Conservation (phyloP, 2,797 vertebrate species). For the Helostoma temminkii region DNA sequence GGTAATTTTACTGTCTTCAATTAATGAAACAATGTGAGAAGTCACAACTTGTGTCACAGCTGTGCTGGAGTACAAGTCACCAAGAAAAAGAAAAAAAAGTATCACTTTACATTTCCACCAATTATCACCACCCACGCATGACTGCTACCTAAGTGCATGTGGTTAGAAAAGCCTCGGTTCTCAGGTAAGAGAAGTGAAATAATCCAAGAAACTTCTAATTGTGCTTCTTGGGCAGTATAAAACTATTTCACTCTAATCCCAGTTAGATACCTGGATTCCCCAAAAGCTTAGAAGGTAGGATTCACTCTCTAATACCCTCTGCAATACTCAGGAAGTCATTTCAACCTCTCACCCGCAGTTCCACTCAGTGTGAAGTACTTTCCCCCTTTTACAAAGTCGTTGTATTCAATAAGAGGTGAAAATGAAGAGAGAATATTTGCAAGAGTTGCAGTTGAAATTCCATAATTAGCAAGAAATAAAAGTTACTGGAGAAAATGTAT, state of each 20-base stretch:
- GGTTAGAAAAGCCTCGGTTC: conserved; percentile 15
- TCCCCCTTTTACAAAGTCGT: conserved; percentile 48
- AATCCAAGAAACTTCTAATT: conserved; percentile 77
- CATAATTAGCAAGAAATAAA: not conserved
- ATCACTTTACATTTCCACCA: conserved; percentile 12
- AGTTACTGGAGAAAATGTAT: conserved; percentile 20
- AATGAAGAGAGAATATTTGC: conserved; percentile 45
- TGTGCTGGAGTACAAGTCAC: not conserved
- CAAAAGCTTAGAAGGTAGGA: conserved; percentile 69
- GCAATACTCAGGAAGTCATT: conserved; percentile 58
- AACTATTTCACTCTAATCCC: conserved; percentile 74
- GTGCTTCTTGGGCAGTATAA: conserved; percentile 73
- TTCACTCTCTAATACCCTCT: conserved; percentile 67
- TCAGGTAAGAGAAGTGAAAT: conserved; percentile 47
- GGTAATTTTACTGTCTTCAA: not conserved
- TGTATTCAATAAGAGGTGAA: conserved; percentile 60
- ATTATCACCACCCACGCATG: conserved; percentile 38
- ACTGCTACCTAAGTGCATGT: conserved; percentile 29
- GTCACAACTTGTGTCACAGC: not conserved
- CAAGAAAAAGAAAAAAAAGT: not conserved
- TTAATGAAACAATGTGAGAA: not conserved
- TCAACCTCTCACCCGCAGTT: conserved; percentile 50
- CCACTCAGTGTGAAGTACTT: conserved; percentile 52
- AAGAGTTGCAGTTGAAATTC: conserved; percentile 46
- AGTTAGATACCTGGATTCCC: conserved; percentile 72